phyloP scores from a whole-genome alignment of 2,113 vertebrate genomes.

The Ursus arctos region DNA sequence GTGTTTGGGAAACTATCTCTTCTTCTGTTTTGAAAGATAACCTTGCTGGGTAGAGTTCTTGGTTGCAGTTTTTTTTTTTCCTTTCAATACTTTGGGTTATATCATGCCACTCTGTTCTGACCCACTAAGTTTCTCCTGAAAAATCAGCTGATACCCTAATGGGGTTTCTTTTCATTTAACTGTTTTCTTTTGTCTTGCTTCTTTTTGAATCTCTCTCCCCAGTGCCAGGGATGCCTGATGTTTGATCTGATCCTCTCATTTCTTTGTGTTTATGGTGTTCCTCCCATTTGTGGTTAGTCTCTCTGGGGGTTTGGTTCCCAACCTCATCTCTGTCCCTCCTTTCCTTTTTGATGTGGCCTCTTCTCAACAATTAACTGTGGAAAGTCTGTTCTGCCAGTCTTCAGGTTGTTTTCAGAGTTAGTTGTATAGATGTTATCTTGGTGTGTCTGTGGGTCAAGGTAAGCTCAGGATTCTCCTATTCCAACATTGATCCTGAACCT shows the following conservation, averaged over 20 bases:
- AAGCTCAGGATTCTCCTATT: background rate
- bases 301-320: background rate
- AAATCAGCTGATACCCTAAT: background rate
- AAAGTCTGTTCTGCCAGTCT: background rate
- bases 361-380: background rate
- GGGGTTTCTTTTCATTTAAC: too few species aligned
- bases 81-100: background rate
- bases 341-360: background rate
- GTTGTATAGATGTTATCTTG: background rate
- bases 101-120: background rate
- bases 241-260: too few species aligned
- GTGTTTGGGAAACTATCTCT: background rate
- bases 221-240: too few species aligned
- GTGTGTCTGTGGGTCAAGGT: background rate
- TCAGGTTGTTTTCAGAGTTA: background rate
- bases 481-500: background rate
- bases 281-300: background rate
- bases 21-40: background rate
- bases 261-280: background rate
- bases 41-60: background rate
- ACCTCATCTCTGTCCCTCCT: too few species aligned
- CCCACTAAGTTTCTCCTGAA: background rate
- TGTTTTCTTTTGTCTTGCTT: too few species aligned
- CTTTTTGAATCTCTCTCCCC: too few species aligned
- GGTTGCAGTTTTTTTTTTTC: background rate